Base-by-base conservation (phyloP, 2,888 invertebrate species). In the Beris chalybata region DNA sequence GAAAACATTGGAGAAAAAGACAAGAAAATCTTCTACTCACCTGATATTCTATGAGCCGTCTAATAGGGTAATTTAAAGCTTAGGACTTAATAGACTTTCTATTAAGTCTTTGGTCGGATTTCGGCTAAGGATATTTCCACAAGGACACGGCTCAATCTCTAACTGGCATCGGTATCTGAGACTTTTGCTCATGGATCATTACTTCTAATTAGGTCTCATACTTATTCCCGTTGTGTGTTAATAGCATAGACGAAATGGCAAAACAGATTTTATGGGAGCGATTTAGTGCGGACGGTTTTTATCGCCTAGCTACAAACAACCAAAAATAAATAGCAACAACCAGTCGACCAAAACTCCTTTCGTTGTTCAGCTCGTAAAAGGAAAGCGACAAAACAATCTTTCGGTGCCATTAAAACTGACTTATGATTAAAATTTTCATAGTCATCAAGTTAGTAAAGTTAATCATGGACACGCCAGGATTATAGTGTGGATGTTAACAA, bases 31-130 rank as follows among this genome's bases (percentile, higher is more conserved):
- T 48, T 47, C 48, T 59, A 59, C 43, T 50, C 38, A 52, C 61
- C 61, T 52, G 61, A 38, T 13, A 61, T 50, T 61, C 61, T 52
- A 61, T 61, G 50, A 61, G 50, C 61, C 61, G 38, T 61, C 61
- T 61, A 61, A 59, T 59, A 59, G 58, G 58, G 48, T 59, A 59
- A 61, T 61, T 61, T 61, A 61, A 61, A 52, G 61, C 61, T 61
- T 61, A 61, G 50, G 52, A 50, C 52, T 52, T 61, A 61, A 61
- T 61, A 61, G 61, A 61, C 38, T 59, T 59, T 59, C 58, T 59
- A 59, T 59, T 59, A 59, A 48, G 58, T 59, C 47, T 59, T 53
- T 31, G 47, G 58, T 59, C 15, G 58, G 58, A 59, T 59, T 59
- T 59, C 15, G 58, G 47, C n/a, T 13, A 9, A 59, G 38, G 32